These are phyloP conservation scores for Suricata suricatta DNA, from an alignment of 2,113 vertebrate species.

Conservation along the genomic window DNA sequence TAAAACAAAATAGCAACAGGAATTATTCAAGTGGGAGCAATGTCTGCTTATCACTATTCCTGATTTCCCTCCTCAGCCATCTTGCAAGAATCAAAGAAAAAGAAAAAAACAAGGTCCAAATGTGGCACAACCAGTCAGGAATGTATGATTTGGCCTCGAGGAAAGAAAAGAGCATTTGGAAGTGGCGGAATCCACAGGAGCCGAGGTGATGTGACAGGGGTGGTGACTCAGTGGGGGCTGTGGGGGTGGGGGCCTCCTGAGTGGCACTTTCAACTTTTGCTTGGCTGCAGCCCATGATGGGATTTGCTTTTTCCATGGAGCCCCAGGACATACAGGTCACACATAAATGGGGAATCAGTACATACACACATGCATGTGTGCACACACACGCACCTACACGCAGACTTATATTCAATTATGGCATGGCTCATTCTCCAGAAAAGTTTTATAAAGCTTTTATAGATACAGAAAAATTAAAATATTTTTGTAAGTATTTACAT, in stretches of 20 bases:
- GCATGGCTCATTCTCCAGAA: background rate
- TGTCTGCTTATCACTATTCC: constrained; percentile 34
- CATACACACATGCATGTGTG: background rate
- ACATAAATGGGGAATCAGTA: background rate
- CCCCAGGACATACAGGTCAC: background rate
- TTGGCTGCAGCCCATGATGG: background rate
- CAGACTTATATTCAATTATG: background rate
- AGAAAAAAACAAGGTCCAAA: background rate
- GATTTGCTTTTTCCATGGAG: background rate
- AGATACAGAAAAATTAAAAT: background rate
- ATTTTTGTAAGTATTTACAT: background rate
- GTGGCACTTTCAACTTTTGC: background rate
- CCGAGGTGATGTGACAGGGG: background rate
- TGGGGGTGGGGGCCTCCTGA: background rate
- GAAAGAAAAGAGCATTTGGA: background rate
- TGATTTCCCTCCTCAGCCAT: constrained; percentile 13
- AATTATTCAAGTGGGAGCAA: background rate
- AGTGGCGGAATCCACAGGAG: background rate
- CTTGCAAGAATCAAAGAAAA: background rate
- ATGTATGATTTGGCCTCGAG: background rate
- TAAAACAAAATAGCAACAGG: background rate
- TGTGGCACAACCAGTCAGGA: background rate
- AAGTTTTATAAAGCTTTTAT: background rate
- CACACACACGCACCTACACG: background rate
- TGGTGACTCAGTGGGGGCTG: no score